phyloP scores from a whole-genome alignment of 2,113 vertebrate species.

The Microtus ochrogaster region DNA sequence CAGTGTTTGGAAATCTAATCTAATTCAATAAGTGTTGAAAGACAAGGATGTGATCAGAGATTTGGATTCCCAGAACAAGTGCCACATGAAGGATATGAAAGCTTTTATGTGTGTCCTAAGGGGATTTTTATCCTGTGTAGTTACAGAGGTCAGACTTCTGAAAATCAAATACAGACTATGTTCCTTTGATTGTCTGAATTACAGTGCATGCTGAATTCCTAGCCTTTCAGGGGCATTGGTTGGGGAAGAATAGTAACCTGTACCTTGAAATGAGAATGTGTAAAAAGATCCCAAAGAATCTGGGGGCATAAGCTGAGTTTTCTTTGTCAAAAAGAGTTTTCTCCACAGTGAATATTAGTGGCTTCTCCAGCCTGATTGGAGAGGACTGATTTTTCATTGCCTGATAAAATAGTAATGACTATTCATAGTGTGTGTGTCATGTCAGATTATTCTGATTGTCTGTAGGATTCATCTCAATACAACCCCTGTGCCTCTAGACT shows the following conservation, averaged over 20 bases:
- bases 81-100: neutral
- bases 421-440: neutral
- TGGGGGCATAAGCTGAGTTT: neutral
- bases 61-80: neutral
- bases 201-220: neutral
- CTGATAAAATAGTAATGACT: neutral
- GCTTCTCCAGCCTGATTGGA: neutral
- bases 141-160: neutral
- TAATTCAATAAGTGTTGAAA: neutral
- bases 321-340: neutral
- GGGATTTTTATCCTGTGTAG: neutral
- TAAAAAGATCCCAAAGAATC: neutral
- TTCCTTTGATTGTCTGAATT: neutral
- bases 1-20: neutral
- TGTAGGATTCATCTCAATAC: neutral
- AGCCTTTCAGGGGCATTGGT: neutral
- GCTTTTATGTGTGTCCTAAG: neutral
- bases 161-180: neutral
- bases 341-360: neutral
- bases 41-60: neutral
- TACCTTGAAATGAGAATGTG: neutral
- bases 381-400: neutral
- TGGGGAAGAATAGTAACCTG: neutral
- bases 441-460: neutral
- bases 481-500: neutral